phyloP scores from a whole-genome alignment of 2,113 vertebrate species.

The Aspidoscelis tigris region DNA sequence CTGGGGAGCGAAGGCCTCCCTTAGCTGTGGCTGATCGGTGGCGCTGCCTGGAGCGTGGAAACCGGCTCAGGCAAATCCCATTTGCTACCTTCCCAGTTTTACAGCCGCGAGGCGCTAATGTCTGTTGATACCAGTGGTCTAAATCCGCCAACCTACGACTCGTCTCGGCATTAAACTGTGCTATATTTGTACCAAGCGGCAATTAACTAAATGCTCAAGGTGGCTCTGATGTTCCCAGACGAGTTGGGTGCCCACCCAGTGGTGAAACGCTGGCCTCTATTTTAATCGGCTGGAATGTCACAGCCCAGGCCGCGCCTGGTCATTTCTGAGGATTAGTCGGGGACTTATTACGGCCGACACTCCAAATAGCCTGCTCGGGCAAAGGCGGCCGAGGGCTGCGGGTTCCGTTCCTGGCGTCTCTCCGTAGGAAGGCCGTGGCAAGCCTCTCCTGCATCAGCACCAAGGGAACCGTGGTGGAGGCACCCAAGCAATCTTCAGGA shows the following conservation, averaged over 20 bases:
- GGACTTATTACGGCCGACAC: constrained; percentile 72
- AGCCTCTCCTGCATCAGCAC: too few species aligned
- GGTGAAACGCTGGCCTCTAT: constrained; percentile 66
- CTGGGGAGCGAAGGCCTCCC: constrained; percentile 71
- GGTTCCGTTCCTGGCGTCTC: background rate
- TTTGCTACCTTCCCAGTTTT: constrained; percentile 64
- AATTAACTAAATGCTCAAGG: constrained; percentile 82
- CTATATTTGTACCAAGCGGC: constrained; percentile 76
- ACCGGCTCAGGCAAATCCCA: constrained; percentile 72
- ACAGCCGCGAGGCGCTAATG: constrained; percentile 74
- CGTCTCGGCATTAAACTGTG: constrained; percentile 59
- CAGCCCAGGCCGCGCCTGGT: constrained; percentile 77
- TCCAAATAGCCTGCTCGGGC: constrained; percentile 54
- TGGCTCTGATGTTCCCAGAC: constrained; percentile 75
- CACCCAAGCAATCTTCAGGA: too few species aligned
- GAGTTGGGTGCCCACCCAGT: constrained; percentile 71
- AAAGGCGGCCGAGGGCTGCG: constrained; percentile 55
- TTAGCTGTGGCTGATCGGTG: constrained; percentile 70
- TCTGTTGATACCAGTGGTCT: constrained; percentile 76
- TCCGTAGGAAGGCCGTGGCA: too few species aligned
- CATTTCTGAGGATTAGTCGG: constrained; percentile 69
- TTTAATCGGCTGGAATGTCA: constrained; percentile 74
- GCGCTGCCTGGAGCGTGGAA: constrained; percentile 75
- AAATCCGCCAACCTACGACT: constrained; percentile 73
- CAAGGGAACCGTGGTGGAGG: too few species aligned